phyloP scores from a whole-genome alignment of 1,140 invertebrate genomes.

The Dryas iulia region DNA sequence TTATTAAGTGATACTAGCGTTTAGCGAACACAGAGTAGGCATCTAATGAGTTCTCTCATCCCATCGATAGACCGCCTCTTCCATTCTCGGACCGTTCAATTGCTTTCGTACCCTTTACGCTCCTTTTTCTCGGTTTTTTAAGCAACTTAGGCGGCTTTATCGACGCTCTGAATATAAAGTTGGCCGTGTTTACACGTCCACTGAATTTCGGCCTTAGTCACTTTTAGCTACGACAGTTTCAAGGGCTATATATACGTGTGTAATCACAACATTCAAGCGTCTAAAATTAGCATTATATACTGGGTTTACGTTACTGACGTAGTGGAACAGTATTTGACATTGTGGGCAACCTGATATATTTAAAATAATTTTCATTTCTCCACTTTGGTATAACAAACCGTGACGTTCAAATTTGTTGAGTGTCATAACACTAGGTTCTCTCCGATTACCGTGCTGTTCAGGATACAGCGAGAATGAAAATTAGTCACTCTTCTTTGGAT shows the following conservation, averaged over 20 bases:
- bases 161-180: conserved; percentile 49
- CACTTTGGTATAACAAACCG: too few species aligned
- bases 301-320: too few species aligned
- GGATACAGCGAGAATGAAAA: too few species aligned
- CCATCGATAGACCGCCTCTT: conserved; percentile 71
- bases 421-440: too few species aligned
- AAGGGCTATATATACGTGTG: not conserved
- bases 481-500: too few species aligned
- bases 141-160: conserved; percentile 49
- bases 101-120: conserved; percentile 66
- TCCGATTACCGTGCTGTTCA: too few species aligned
- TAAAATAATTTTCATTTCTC: too few species aligned
- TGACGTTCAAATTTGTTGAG: too few species aligned
- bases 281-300: not conserved
- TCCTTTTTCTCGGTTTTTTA: conserved; percentile 57
- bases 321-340: too few species aligned
- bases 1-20: not conserved
- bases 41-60: conserved; percentile 68
- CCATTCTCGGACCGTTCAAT: conserved; percentile 61
- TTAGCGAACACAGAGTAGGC: conserved; percentile 29
- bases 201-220: conserved; percentile 18
- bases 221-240: conserved; percentile 2
- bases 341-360: too few species aligned
- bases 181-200: conserved; percentile 29
- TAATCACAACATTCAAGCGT: not conserved